A percentile compares a stretch with the other conserved stretches of the same genome.
These are phyloP conservation scores for Benitochromis conjunctus DNA, from an alignment of 2,113 vertebrate species.

Conservation along the genomic window DNA sequence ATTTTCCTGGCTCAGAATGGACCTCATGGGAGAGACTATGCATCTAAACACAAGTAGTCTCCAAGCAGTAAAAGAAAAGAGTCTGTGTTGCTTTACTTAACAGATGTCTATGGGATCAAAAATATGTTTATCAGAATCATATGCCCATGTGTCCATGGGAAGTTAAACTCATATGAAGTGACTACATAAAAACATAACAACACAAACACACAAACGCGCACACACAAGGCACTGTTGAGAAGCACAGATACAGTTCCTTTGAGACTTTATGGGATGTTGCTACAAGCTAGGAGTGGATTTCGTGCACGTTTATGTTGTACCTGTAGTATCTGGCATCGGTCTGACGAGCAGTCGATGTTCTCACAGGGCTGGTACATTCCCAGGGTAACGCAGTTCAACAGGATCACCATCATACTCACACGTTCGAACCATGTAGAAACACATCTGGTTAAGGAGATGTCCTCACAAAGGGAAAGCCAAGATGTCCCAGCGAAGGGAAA, in stretches of 20 bases:
- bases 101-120: not conserved
- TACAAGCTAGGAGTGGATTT: not conserved
- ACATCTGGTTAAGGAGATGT: slow-evolving; percentile 77
- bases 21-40: not conserved
- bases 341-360: slow-evolving; percentile 93
- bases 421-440: slow-evolving; percentile 90
- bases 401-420: slow-evolving; percentile 95
- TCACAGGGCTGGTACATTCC: slow-evolving; percentile 98
- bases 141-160: not conserved
- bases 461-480: not conserved
- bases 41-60: not conserved
- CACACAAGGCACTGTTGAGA: not conserved
- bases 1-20: not conserved
- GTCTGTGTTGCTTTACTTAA: not conserved
- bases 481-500: not conserved
- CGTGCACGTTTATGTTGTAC: slow-evolving; percentile 55
- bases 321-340: slow-evolving; percentile 94
- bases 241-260: not conserved
- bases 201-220: not conserved
- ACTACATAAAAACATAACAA: not conserved
- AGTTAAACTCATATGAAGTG: not conserved
- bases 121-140: not conserved
- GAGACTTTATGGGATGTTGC: not conserved
- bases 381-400: slow-evolving; percentile 94
- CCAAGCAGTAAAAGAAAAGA: not conserved